These are phyloP conservation scores for Acleris laterana DNA, from an alignment of 2,888 invertebrate genomes.

Conservation along the genomic window DNA sequence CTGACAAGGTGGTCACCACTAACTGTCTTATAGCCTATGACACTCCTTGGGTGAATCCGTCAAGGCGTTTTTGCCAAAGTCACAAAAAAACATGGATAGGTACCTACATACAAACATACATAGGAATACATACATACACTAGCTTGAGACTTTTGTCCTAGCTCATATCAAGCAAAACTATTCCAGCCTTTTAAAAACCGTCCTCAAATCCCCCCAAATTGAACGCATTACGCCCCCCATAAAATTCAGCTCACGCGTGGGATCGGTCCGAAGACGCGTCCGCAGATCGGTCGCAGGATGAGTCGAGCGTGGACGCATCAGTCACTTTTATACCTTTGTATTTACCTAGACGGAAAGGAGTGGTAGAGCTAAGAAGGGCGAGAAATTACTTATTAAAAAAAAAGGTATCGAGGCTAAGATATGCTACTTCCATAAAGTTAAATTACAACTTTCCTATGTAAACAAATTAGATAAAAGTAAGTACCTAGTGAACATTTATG, in stretches of 20 bases:
- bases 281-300: slow-evolving; percentile 18
- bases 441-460: too few relatives aligned
- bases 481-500: too few relatives aligned
- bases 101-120: too few relatives aligned
- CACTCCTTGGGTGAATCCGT: too few relatives aligned
- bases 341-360: slow-evolving; percentile 77
- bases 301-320: slow-evolving; percentile 52
- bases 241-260: slow-evolving; percentile 19
- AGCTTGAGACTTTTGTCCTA: too few relatives aligned
- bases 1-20: too few relatives aligned
- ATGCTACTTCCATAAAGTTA: too few relatives aligned
- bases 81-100: too few relatives aligned
- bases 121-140: too few relatives aligned
- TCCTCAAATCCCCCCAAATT: slow-evolving; percentile 17
- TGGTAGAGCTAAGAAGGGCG: slow-evolving; percentile 48
- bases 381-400: slow-evolving; percentile 1
- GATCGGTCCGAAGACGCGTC: slow-evolving; percentile 32
- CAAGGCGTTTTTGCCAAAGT: too few relatives aligned
- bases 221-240: slow-evolving; percentile 16
- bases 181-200: slow-evolving; percentile 15
- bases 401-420: neutral
- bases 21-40: too few relatives aligned
- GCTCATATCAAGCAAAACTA: slow-evolving; percentile 8
- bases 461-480: too few relatives aligned
- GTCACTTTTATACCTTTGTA: slow-evolving; percentile 76